Evolutionary conservation across 2,113 vertebrate genomes (phyloP).

Genomic region (Heloderma charlesbogerti): DNA sequence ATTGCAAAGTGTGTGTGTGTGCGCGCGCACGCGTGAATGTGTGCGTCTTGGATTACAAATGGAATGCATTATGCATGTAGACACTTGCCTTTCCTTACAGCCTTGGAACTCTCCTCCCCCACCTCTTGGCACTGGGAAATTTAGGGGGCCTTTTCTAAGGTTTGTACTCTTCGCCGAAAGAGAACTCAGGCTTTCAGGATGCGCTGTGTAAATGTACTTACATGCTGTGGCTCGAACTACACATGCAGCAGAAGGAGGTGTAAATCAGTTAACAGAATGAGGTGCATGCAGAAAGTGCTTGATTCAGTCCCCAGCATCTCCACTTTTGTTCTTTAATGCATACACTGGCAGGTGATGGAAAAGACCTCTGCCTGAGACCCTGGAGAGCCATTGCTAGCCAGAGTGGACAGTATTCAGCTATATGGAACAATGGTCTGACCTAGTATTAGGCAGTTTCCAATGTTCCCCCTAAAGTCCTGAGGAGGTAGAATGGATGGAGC

Average conservation of each 20-base stretch:
- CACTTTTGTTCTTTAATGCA: neutral
- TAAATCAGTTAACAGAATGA: neutral
- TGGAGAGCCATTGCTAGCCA: neutral
- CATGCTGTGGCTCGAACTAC: neutral
- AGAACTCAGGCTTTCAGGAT: neutral
- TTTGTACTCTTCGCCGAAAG: constrained; percentile 4
- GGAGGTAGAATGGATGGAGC: no score
- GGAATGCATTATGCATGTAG: neutral
- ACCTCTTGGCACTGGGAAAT: neutral
- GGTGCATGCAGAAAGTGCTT: neutral
- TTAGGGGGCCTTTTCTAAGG: constrained; percentile 23
- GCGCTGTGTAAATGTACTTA: neutral
- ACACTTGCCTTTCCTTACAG: constrained; percentile 6
- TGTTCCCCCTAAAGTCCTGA: neutral
- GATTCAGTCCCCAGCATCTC: neutral
- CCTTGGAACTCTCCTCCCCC: neutral
- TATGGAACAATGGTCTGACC: neutral
- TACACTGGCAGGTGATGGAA: neutral
- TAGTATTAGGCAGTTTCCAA: neutral
- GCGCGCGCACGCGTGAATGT: accelerated
- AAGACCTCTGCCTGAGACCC: neutral
- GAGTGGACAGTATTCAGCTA: neutral
- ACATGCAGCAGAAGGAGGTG: neutral
- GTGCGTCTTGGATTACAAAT: constrained; percentile 31
- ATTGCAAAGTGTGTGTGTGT: neutral